Percentiles rank a stretch among this genome's conserved stretches.
Evolutionary conservation across 2,113 vertebrate species (phyloP).

Genomic region (Drymodes brunneopygia): DNA sequence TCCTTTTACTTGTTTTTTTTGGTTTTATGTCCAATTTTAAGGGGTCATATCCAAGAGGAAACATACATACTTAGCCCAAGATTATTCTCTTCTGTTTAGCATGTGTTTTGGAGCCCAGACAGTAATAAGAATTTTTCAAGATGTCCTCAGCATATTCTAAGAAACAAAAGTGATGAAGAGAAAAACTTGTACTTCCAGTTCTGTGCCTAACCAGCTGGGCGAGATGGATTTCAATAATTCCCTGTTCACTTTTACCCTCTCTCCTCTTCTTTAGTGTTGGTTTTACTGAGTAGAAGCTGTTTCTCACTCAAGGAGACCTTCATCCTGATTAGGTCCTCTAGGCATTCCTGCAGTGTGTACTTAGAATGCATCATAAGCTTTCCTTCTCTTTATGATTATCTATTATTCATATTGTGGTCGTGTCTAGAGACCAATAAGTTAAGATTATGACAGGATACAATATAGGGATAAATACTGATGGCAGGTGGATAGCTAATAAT

Average conservation of each 20-base stretch:
- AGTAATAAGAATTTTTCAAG: neutral
- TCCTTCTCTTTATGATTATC: neutral
- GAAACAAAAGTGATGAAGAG: neutral
- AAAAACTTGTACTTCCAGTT: neutral
- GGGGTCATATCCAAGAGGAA: fast-evolving
- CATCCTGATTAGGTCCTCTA: neutral
- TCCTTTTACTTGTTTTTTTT: neutral
- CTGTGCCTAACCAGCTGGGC: neutral
- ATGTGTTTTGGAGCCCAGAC: neutral
- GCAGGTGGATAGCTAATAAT: neutral
- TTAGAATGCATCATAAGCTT: neutral
- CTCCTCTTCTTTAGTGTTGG: neutral
- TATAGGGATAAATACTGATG: neutral
- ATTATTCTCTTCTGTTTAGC: neutral
- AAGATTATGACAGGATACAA: neutral
- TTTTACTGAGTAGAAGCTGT: neutral
- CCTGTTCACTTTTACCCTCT: neutral
- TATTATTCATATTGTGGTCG: constrained; percentile 21
- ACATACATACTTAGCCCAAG: fast-evolving
- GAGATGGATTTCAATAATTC: neutral
- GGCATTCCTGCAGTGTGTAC: neutral
- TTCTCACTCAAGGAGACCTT: neutral
- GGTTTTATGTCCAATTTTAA: neutral
- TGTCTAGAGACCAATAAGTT: constrained; percentile 7
- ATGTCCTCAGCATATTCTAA: neutral